phyloP scores from a whole-genome alignment of 1,140 invertebrate species.

The Tetragnatha versicolor region DNA sequence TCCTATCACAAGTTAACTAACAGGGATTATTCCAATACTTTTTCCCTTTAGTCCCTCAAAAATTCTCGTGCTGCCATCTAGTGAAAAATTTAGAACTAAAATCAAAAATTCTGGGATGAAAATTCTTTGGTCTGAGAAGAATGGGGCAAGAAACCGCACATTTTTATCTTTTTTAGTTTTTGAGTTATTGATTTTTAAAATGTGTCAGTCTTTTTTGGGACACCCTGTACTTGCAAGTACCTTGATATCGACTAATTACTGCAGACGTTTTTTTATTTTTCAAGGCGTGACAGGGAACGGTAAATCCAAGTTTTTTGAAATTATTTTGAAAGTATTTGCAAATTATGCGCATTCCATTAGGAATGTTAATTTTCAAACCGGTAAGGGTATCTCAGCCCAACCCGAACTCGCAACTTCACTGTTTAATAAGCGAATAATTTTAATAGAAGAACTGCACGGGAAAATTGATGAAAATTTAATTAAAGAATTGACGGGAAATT shows the following conservation, averaged over 20 bases:
- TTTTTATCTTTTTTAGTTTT: too few species aligned
- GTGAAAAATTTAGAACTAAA: too few species aligned
- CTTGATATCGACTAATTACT: slow-evolving; percentile 13
- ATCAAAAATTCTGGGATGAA: too few species aligned
- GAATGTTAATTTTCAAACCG: slow-evolving; percentile 1
- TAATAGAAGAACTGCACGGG: slow-evolving; percentile 1
- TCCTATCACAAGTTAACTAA: too few species aligned
- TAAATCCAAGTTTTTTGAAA: slow-evolving; percentile 33
- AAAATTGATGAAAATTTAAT: slow-evolving; percentile 21
- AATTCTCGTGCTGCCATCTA: too few species aligned
- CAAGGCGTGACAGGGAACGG: slow-evolving; percentile 21
- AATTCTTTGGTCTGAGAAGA: too few species aligned
- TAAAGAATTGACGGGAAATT: slow-evolving; percentile 18
- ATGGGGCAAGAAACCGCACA: too few species aligned
- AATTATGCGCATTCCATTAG: background rate
- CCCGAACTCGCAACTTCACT: slow-evolving; percentile 8
- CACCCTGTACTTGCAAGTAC: slow-evolving; percentile 12
- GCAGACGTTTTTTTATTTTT: slow-evolving; percentile 13
- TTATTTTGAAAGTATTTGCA: background rate
- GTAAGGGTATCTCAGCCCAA: background rate
- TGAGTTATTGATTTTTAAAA: too few species aligned
- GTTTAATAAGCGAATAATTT: slow-evolving; percentile 2
- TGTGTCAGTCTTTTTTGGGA: too few species aligned
- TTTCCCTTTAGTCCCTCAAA: too few species aligned
- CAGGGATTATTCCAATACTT: too few species aligned